These are phyloP conservation scores for Tetheella fluctuosa DNA, from an alignment of 2,888 invertebrate species.

Conservation along the genomic window DNA sequence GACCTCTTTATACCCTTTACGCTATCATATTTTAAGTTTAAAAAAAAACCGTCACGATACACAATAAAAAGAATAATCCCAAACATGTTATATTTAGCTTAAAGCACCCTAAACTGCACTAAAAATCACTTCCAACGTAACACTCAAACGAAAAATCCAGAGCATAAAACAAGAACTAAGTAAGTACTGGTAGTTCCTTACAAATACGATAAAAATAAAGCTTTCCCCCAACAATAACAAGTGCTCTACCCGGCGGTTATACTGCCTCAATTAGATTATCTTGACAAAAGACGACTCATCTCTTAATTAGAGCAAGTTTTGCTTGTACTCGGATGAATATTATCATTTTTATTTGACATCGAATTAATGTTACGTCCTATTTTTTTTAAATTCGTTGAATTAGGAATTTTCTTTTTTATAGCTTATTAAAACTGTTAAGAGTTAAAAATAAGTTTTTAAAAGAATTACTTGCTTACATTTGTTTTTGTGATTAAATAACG, in stretches of 20 bases:
- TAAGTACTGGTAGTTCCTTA: slow-evolving; percentile 23
- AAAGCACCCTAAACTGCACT: not conserved
- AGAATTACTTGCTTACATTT: no score
- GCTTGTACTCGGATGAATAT: slow-evolving; percentile 14
- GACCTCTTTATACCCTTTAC: no score
- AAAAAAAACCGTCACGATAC: no score
- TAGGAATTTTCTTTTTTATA: not conserved
- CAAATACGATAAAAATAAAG: slow-evolving; percentile 44
- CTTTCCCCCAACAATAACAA: slow-evolving; percentile 49
- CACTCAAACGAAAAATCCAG: not conserved
- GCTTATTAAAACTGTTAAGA: not conserved
- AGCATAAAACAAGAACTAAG: not conserved
- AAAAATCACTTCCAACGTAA: not conserved
- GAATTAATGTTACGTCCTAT: not conserved
- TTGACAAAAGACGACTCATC: slow-evolving; percentile 59
- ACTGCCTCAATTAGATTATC: slow-evolving; percentile 63
- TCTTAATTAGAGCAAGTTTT: slow-evolving; percentile 40
- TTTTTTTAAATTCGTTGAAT: not conserved
- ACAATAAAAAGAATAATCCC: no score
- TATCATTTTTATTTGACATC: slow-evolving; percentile 4
- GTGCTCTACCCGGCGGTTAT: slow-evolving; percentile 35
- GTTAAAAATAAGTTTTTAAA: no score
- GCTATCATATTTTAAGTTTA: no score
- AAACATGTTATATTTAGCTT: no score
- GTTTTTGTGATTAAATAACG: no score